Evolutionary conservation across 2,888 invertebrate species (phyloP).

Genomic region (Gymnosoma rotundatum): DNA sequence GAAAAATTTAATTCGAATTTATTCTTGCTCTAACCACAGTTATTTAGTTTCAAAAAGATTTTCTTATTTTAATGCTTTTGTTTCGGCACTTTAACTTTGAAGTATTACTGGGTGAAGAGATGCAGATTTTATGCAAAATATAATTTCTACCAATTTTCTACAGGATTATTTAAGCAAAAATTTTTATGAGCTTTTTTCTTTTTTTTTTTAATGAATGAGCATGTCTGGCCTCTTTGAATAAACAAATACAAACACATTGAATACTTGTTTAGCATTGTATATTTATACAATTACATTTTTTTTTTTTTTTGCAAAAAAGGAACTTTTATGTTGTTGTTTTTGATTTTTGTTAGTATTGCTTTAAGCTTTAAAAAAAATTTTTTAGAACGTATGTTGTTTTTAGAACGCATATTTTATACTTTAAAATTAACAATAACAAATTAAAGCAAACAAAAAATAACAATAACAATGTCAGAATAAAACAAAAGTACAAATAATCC

Average conservation of each 20-base stretch:
- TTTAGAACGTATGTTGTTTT: constrained; percentile 1
- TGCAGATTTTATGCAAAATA: constrained; percentile 19
- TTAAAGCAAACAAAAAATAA: constrained; percentile 24
- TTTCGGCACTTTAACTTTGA: neutral
- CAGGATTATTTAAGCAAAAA: constrained; percentile 40
- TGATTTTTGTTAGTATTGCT: constrained; percentile 29
- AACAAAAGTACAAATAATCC: constrained; percentile 23
- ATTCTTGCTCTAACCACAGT: constrained; percentile 2
- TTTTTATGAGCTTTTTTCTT: neutral
- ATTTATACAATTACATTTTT: neutral
- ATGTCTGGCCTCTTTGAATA: constrained; percentile 18
- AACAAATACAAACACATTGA: constrained; percentile 1
- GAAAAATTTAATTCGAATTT: neutral
- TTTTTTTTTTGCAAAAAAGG: neutral
- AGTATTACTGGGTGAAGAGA: neutral
- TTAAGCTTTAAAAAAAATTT: constrained; percentile 43
- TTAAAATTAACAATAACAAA: constrained; percentile 36
- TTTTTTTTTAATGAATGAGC: neutral
- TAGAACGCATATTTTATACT: constrained; percentile 4
- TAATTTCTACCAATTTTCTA: constrained; percentile 9
- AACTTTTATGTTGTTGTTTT: constrained; percentile 10
- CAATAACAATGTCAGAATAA: constrained; percentile 19
- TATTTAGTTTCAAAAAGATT: neutral
- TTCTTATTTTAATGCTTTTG: neutral
- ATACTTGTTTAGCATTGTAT: constrained; percentile 1